Percentiles rank a stretch among this genome's conserved stretches.
These are phyloP conservation scores for Drosophila rufa DNA, from an alignment of 1,140 invertebrate species.

Conservation along the genomic window DNA sequence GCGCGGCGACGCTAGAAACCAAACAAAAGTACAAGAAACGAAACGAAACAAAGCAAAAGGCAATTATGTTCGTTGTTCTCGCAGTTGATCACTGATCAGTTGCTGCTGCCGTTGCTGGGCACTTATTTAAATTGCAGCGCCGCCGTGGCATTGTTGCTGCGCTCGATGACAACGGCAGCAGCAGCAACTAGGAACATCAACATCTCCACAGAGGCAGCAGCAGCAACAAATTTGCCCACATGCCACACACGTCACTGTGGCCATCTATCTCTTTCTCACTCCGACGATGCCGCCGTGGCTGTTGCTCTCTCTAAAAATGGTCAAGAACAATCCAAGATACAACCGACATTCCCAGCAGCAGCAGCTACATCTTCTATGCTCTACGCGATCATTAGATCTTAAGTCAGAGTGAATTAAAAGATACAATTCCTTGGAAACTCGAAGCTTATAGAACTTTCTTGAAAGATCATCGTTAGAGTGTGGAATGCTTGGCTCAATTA, in stretches of 20 bases:
- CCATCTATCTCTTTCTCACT: slow-evolving; percentile 24
- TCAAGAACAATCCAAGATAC: slow-evolving; percentile 32
- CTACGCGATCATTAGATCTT: slow-evolving; percentile 2
- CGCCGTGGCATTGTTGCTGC: slow-evolving; percentile 53
- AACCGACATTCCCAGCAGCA: slow-evolving; percentile 12
- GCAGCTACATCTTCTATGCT: slow-evolving; percentile 16
- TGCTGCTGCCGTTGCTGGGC: slow-evolving; percentile 39
- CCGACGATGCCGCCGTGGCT: slow-evolving; percentile 7
- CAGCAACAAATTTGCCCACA: slow-evolving; percentile 69
- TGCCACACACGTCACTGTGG: slow-evolving; percentile 70
- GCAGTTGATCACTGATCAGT: slow-evolving; percentile 21
- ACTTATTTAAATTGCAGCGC: slow-evolving; percentile 77
- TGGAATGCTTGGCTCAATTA: slow-evolving; percentile 10
- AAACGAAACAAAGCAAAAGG: slow-evolving; percentile 55
- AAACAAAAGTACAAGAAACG: slow-evolving; percentile 4
- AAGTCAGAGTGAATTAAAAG: slow-evolving; percentile 12
- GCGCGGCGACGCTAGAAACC: slow-evolving; percentile 54
- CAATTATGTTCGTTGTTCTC: slow-evolving; percentile 63
- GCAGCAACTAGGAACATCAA: slow-evolving; percentile 20
- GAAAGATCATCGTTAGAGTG: neutral
- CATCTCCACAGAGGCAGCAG: slow-evolving; percentile 22
- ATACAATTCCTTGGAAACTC: neutral
- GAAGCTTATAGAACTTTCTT: neutral
- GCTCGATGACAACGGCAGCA: slow-evolving; percentile 28
- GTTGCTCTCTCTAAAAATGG: slow-evolving; percentile 34